Base-by-base conservation (phyloP, 2,797 vertebrate species). In the Gorsachius magnificus region DNA sequence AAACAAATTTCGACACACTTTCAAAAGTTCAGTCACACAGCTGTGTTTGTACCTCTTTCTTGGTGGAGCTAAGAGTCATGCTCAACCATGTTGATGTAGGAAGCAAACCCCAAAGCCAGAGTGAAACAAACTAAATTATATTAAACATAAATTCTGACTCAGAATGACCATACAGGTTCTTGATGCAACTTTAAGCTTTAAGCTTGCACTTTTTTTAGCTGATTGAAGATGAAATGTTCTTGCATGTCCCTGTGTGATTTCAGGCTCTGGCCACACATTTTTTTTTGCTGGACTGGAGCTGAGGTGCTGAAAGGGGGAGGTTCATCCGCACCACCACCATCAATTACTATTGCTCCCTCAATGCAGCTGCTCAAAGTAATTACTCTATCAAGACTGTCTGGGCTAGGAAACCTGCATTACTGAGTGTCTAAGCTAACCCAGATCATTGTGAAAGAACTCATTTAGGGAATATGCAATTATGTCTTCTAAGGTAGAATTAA, bases 251-350 rank as follows among this genome's bases (percentile, higher is more conserved):
- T 89, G 29, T 69, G 72, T 80, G 84, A 89, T 93, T 97, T 85
- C 84, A 82, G 70, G 31, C 63, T 92, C 69, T 56, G 51, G 82
- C 43, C 80, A 83, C 79, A 45, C 12, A 26, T 28, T 66, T 95
- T 28, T 66, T 95, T 96, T 89, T 94, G 94, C 94, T 93, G 94
- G 94, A 96, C 92, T 65, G 84, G 10, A 78, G 53, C 41, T 89
- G 70, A 48, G 76, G 45, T 5, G 5, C 17, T 41, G 24, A 58
- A 58, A 77, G 11, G 13, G 6, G 36, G 29, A 92, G 82, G 57
- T 58, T 91, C 72, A 60, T 78, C 61, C 50, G 78, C 10, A 2
- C 51, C 46, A 71, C 69, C 72, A 80, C 80, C 60, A 77, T 41
- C 83, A 84, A 26, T 94, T 88, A 83, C 46, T 91, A 46, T 51